Evolutionary conservation across 2,113 vertebrate genomes (phyloP), one percentile per base, ranked within the genome.

Genomic region (Ceyx melanurus): DNA sequence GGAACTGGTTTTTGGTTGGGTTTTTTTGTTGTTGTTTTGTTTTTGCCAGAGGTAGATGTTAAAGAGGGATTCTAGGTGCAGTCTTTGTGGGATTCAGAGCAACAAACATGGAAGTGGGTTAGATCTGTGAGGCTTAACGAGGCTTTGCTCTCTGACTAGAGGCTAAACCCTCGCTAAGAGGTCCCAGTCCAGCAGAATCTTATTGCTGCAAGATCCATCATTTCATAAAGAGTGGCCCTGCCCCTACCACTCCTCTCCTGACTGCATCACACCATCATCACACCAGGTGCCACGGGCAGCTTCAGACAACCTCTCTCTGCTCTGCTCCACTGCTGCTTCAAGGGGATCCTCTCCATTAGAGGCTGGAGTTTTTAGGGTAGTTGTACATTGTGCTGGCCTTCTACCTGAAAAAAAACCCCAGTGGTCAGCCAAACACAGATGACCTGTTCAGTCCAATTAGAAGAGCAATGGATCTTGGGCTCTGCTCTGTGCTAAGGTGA

Each of bases 61-160:
- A 13, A 61, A 62, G 54, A 62, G 14, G 45, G 23, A 35, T 77
- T 68, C 40, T 56, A 31, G 7, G 15, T 18, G 23, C 12, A 64
- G 23, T 16, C 7, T 83, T 54, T 60, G 11, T 57, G 17, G 13
- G 16, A 51, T 51, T 80, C 58, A 31, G 66, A 78, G 17, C 42
- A 67, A 43, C 6, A 11, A 25, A 8, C 1, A 2, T 13, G 15
- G 11, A 28, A 48, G n/a, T 0, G 0, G 35, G 15, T 71, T 81
- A 77, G 29, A 40, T 72, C 61, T 53, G 13, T 15, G 33, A 64
- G 33, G 21, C 6, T 72, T 73, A 29, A 9, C 48, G n/a, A 48
- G 28, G 40, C 10, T 70, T 76, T 33, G 7, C 10, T 67, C 6
- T 37, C 45, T 60, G 60, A 29, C 5, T 18, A 7, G 37, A 40